Evolutionary conservation across 2,113 vertebrate genomes (phyloP).

Genomic region (Lophius piscatorius): DNA sequence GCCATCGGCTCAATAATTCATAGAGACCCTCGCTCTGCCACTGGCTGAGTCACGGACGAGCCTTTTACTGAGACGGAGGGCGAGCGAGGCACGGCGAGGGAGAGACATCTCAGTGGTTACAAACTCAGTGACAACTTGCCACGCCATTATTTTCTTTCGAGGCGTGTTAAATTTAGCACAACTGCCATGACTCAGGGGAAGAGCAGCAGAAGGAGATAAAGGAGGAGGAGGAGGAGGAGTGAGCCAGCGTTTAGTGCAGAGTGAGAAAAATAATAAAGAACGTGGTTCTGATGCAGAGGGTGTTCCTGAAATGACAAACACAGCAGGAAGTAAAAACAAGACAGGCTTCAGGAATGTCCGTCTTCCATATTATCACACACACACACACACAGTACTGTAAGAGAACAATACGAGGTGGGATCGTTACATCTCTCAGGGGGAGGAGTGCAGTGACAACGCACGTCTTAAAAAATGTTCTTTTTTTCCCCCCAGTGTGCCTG

Average conservation of each 20-base stretch:
- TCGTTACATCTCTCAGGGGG: constrained; percentile 34
- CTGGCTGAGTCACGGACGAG: constrained; percentile 59
- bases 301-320: constrained; percentile 17
- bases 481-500: constrained; percentile 40
- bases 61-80: constrained; percentile 50
- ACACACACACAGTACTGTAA: no score
- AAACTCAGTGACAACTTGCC: constrained; percentile 48
- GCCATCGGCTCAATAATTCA: constrained; percentile 78
- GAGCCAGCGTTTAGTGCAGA: constrained; percentile 40
- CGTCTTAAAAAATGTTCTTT: constrained; percentile 27
- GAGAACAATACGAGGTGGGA: constrained; percentile 4
- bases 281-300: neutral
- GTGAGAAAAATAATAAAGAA: constrained; percentile 17
- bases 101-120: constrained; percentile 18
- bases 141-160: constrained; percentile 56
- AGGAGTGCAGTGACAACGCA: constrained; percentile 43
- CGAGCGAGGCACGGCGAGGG: constrained; percentile 4
- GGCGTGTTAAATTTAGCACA: constrained; percentile 57
- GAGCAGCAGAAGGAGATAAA: constrained; percentile 6
- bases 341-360: constrained; percentile 1
- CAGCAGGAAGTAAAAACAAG: constrained; percentile 1
- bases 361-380: constrained; percentile 7
- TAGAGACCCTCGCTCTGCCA: constrained; percentile 33
- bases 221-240: no score
- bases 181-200: constrained; percentile 49